A percentile compares a stretch with the other conserved stretches of the same genome.
Conservation (phyloP, 2,797 vertebrate genomes). For the Hyperoplus immaculatus region DNA sequence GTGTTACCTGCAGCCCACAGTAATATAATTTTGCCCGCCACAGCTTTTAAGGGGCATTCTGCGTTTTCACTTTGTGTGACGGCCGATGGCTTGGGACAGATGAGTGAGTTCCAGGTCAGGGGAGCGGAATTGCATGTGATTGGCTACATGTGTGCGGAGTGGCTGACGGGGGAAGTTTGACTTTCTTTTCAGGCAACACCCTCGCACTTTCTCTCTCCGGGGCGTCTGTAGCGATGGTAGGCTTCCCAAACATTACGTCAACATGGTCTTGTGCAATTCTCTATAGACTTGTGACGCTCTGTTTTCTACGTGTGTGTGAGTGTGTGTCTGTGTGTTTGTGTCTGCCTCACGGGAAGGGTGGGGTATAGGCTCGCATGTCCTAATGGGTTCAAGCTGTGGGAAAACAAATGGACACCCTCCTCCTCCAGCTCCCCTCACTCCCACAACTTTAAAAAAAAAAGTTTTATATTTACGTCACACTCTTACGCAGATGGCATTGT, state of each 20-base stretch:
- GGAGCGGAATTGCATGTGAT: slow-evolving; percentile 10
- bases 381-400: slow-evolving; percentile 80
- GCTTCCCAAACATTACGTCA: slow-evolving; percentile 72
- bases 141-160: slow-evolving; percentile 13
- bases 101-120: slow-evolving; percentile 9
- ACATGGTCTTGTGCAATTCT: slow-evolving; percentile 67
- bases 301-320: slow-evolving; percentile 19
- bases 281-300: slow-evolving; percentile 53
- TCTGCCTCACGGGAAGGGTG: slow-evolving; percentile 67
- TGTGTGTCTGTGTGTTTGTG: slow-evolving; percentile 36
- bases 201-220: slow-evolving; percentile 52
- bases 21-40: background rate
- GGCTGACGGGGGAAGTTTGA: slow-evolving; percentile 35
- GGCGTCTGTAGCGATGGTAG: slow-evolving; percentile 30
- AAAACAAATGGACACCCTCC: slow-evolving; percentile 56
- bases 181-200: slow-evolving; percentile 61
- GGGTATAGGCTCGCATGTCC: slow-evolving; percentile 54
- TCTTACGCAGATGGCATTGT: slow-evolving; percentile 45
- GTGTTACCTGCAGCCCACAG: slow-evolving; percentile 40
- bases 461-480: slow-evolving; percentile 27
- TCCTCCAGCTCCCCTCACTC: slow-evolving; percentile 13
- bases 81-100: slow-evolving; percentile 5
- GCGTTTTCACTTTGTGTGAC: slow-evolving; percentile 8
- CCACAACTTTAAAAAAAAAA: background rate
- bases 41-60: slow-evolving; percentile 5